These are phyloP conservation scores for Stenichneumon culpator DNA, from an alignment of 2,888 invertebrate genomes.

Conservation along the genomic window DNA sequence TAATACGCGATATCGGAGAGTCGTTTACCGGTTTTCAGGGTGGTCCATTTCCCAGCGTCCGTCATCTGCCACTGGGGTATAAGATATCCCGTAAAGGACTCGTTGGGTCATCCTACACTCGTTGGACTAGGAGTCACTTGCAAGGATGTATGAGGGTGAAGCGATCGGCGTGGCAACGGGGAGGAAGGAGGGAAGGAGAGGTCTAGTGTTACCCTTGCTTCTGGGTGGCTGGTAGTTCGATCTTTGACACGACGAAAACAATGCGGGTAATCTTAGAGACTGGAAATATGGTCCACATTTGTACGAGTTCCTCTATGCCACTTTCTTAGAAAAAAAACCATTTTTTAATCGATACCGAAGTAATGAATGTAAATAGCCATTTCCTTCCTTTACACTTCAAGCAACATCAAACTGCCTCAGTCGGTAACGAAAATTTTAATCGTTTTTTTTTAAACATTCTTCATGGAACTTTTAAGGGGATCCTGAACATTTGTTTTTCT, in stretches of 20 bases:
- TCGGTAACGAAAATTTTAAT: too few species aligned
- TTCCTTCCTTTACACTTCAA: too few species aligned
- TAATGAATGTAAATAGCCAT: not conserved
- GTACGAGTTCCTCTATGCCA: not conserved
- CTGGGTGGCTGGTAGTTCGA: conserved; percentile 47
- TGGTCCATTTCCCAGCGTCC: conserved; percentile 84
- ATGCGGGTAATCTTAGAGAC: not conserved
- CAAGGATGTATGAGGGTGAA: conserved; percentile 46
- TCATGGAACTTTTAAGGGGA: too few species aligned
- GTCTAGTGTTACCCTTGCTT: conserved; percentile 60
- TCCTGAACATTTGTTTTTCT: too few species aligned
- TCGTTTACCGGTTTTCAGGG: conserved; percentile 77
- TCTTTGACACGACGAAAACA: conserved; percentile 23
- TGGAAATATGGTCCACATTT: conserved; percentile 4
- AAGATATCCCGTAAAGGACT: conserved; percentile 73
- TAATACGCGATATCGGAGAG: conserved; percentile 47
- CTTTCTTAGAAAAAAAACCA: not conserved
- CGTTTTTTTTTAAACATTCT: too few species aligned
- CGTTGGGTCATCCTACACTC: conserved; percentile 80
- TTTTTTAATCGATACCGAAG: not conserved
- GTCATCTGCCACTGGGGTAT: conserved; percentile 81
- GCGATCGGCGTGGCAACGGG: conserved; percentile 38
- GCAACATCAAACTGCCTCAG: too few species aligned
- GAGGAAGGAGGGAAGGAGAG: conserved; percentile 23
- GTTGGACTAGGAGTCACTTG: conserved; percentile 72